These are phyloP conservation scores for Litocranius walleri DNA, from an alignment of 2,113 vertebrate genomes.

Conservation along the genomic window DNA sequence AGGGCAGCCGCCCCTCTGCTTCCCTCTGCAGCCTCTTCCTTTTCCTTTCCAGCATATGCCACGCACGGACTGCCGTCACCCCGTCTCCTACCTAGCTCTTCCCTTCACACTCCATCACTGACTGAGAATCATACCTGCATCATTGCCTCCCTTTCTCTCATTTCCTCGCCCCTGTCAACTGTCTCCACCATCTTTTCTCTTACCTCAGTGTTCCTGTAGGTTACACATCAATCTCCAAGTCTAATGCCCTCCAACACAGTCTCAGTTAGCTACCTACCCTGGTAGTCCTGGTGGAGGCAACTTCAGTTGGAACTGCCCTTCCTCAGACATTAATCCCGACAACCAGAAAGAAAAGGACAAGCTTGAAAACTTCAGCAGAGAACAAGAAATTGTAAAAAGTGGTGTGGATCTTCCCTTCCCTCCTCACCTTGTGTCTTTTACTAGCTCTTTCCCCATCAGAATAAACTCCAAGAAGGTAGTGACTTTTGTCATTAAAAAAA, in stretches of 20 bases:
- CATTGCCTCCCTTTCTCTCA: neutral
- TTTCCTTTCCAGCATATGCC: neutral
- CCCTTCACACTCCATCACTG: neutral
- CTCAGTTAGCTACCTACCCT: neutral
- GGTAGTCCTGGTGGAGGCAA: too few relatives aligned
- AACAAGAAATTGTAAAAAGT: neutral
- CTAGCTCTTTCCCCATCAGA: neutral
- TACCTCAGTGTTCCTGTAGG: neutral
- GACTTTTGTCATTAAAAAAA: neutral
- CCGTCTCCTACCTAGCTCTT: neutral
- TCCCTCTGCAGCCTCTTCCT: neutral
- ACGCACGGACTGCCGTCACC: neutral
- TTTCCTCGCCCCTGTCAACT: rapidly evolving
- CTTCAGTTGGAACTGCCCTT: neutral
- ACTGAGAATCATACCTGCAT: neutral
- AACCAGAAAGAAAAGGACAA: neutral
- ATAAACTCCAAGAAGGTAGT: neutral
- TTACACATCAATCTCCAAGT: neutral
- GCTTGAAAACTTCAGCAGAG: neutral
- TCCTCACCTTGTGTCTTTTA: neutral
- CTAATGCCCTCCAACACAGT: neutral
- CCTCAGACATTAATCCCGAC: neutral
- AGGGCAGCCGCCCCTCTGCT: too few relatives aligned
- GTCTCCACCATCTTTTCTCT: neutral
- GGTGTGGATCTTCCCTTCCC: neutral